Evolutionary conservation across 2,113 vertebrate species (phyloP).

Genomic region (Nothoprocta perdicaria): DNA sequence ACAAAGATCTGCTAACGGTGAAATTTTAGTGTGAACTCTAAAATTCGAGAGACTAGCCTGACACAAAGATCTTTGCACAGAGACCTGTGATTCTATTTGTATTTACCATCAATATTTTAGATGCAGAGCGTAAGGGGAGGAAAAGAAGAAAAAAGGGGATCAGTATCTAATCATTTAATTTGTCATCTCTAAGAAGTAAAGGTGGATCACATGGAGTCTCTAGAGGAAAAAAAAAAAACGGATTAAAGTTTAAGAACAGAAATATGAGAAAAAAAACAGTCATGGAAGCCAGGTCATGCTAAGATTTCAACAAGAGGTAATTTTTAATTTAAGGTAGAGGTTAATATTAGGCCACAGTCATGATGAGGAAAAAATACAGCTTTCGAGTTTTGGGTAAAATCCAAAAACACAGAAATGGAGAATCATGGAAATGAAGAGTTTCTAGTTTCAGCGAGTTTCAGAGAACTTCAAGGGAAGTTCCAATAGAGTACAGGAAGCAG

Average conservation of each 20-base stretch:
- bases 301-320: neutral
- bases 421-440: neutral
- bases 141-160: neutral
- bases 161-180: neutral
- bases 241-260: neutral
- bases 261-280: neutral
- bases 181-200: neutral
- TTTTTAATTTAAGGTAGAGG: neutral
- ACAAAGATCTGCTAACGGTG: neutral
- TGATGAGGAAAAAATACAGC: neutral
- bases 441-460: too few species aligned
- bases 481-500: rapidly evolving
- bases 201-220: neutral
- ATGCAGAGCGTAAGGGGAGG: too few species aligned
- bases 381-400: neutral
- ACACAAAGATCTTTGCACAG: neutral
- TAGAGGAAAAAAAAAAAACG: neutral
- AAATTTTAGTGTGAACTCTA: neutral
- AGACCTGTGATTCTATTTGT: neutral
- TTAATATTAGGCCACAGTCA: rapidly evolving
- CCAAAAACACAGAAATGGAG: neutral
- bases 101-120: neutral
- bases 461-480: neutral
- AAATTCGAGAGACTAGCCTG: neutral
- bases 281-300: neutral